These are phyloP conservation scores for Oncorhynchus keta DNA, from an alignment of 2,113 vertebrate genomes.

Conservation along the genomic window DNA sequence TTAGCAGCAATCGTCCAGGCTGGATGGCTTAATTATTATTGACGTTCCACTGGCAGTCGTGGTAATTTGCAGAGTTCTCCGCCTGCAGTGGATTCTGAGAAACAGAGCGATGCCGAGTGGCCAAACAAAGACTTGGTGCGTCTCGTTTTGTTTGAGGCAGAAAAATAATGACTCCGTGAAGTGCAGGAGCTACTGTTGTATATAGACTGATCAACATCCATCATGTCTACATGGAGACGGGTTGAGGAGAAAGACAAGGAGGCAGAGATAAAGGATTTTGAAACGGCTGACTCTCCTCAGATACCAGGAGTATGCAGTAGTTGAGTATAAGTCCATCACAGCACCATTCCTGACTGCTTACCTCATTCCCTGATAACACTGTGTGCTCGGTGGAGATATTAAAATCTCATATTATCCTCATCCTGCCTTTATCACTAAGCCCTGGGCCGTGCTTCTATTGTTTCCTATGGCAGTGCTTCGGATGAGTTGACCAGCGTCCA, in stretches of 20 bases:
- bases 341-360: not conserved
- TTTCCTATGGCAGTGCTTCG: slow-evolving; percentile 1
- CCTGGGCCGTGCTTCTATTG: not conserved
- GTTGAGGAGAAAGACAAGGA: not conserved
- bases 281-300: not conserved
- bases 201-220: not conserved
- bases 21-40: slow-evolving; percentile 53
- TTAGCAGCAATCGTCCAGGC: slow-evolving; percentile 3
- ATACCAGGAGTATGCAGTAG: not conserved
- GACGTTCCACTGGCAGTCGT: slow-evolving; percentile 29
- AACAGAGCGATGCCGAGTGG: slow-evolving; percentile 17
- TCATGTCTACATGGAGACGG: not conserved
- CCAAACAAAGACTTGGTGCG: slow-evolving; percentile 16
- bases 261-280: not conserved
- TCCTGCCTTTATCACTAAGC: slow-evolving; percentile 20
- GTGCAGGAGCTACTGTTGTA: slow-evolving; percentile 2
- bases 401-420: slow-evolving; percentile 22
- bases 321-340: not conserved
- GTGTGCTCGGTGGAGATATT: slow-evolving; percentile 16
- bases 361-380: not conserved
- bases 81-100: slow-evolving; percentile 9
- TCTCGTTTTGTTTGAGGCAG: slow-evolving; percentile 19
- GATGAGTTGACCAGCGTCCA: slow-evolving; percentile 33
- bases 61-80: slow-evolving; percentile 26
- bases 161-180: not conserved